Conservation (phyloP, 2,797 vertebrate genomes). For the Sebastes dallii region DNA sequence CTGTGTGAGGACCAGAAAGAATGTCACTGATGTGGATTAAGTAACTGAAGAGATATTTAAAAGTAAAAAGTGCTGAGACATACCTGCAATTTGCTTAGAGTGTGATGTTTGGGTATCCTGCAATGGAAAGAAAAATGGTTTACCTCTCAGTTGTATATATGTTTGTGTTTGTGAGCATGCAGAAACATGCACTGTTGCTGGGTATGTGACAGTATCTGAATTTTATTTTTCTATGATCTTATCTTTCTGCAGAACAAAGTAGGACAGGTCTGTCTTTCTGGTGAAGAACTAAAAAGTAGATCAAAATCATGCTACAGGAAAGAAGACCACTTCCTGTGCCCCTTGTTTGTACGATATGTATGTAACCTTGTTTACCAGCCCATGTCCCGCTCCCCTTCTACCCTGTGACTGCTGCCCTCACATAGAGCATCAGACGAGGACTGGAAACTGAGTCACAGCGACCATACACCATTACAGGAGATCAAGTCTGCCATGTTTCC, state of each 20-base stretch:
- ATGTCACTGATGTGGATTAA: neutral
- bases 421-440: neutral
- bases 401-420: neutral
- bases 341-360: neutral
- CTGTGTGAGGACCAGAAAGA: constrained; percentile 42
- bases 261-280: neutral
- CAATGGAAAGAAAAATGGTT: constrained; percentile 14
- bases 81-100: constrained; percentile 47
- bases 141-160: neutral
- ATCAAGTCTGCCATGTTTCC: neutral
- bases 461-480: neutral
- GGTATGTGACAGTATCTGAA: neutral
- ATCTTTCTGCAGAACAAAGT: neutral
- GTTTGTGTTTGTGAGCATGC: neutral
- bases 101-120: constrained; percentile 13
- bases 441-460: constrained; percentile 9
- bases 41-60: neutral
- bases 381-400: neutral
- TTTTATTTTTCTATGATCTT: neutral
- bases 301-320: neutral
- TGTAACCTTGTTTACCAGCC: too few species aligned
- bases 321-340: constrained; percentile 53
- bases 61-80: neutral
- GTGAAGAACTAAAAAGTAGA: neutral
- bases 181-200: neutral